Conservation (phyloP, 2,113 vertebrate genomes). For the Phalacrocorax pelagicus region DNA sequence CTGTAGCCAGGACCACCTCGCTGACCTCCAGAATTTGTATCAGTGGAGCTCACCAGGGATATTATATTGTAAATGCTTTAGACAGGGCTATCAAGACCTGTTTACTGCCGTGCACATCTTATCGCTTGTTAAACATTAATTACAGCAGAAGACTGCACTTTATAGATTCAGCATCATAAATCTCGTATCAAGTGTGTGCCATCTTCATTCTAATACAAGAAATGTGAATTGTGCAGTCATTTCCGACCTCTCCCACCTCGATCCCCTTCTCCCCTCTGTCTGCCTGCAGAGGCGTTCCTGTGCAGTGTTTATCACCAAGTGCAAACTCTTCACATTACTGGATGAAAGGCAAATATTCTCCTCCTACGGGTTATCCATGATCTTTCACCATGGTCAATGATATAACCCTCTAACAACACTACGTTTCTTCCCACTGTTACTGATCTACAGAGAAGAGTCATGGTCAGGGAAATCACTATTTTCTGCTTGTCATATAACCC, state of each 20-base stretch:
- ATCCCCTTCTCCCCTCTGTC: not conserved
- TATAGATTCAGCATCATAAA: not conserved
- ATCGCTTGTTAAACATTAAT: conserved; percentile 29
- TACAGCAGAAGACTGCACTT: not conserved
- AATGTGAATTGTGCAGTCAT: not conserved
- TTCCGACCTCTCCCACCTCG: fast-evolving
- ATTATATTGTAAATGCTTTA: not conserved
- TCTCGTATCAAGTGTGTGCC: fast-evolving
- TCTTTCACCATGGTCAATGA: conserved; percentile 3
- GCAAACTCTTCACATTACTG: not conserved
- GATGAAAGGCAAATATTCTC: not conserved
- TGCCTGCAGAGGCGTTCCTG: not conserved
- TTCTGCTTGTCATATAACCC: not conserved
- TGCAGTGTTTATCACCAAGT: not conserved
- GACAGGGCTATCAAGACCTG: not conserved
- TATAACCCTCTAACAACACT: not conserved
- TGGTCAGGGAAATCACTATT: not conserved
- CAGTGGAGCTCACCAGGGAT: not conserved
- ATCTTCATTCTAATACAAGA: not conserved
- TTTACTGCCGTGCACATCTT: not conserved
- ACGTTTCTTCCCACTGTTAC: not conserved
- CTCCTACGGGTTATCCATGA: not conserved
- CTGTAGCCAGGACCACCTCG: not conserved
- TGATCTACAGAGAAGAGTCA: conserved; percentile 19
- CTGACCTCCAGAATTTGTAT: not conserved